Evolutionary conservation across 53 echinoderm and acorn worm genomes (phyloP), one percentile per base, ranked within the genome.

Genomic region (Pentamera pediparva): DNA sequence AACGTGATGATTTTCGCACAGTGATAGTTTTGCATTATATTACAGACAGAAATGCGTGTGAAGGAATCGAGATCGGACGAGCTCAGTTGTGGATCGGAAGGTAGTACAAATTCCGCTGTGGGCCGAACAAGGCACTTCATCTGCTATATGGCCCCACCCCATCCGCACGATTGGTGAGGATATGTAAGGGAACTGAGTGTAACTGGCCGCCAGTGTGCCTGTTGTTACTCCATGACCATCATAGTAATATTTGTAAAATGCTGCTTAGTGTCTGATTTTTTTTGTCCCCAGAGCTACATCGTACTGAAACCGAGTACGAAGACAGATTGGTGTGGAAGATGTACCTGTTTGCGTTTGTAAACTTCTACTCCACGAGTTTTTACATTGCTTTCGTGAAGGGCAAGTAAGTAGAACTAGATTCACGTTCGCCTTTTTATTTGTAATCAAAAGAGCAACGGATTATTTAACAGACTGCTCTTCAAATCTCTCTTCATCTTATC

Each of bases 221-320:
- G 10, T 12, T 45, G 10, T 45, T 17, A 17, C 10, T 17, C 10
- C 10, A 45, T 17, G 45, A 12, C 17, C 45, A 17, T 12, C 17
- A 10, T 10, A 12, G 17, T 10, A 12, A 17, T 17, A 45, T 45
- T 45, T 45, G 10, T 45, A 17, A 12, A 12, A 12, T 12, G 10
- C 56, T 13, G n/a, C 21, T 55, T 8, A n/a, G 15, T 56, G 11
- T n/a, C 10, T 25, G 10, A 11, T 20, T 0, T 56, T 11, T 56
- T 24, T 22, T 26, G 15, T 28, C 28, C 33, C 35, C 78, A 87
- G 89, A 89, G 76, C 60, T 89, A 62, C 89, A 89, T 20, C 84
- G 84, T 20, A 89, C 89, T n/a, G 89, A 89, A 54, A 89, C 89
- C 1, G 80, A 80, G 31, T 89, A 79, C 50, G 89, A 89, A 49